phyloP scores from a whole-genome alignment of 2,113 vertebrate genomes.

The Paralichthys olivaceus region DNA sequence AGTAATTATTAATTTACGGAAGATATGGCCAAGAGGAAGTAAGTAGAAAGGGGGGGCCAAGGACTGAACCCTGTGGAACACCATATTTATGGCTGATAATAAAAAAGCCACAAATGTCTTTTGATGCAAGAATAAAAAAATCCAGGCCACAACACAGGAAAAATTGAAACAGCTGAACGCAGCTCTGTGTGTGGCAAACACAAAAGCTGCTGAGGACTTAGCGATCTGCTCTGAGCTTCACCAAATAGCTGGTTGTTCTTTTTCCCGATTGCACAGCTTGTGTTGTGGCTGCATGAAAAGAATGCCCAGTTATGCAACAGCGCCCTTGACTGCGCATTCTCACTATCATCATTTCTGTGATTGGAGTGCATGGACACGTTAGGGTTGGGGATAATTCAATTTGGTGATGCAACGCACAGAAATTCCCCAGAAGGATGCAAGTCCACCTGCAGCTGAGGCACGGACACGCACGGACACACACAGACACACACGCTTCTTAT shows the following conservation, averaged over 20 bases:
- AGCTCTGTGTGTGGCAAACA: conserved; percentile 22
- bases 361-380: conserved; percentile 12
- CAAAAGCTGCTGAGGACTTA: background rate
- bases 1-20: too few relatives aligned
- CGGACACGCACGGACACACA: background rate
- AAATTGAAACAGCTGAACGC: conserved; percentile 7
- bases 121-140: conserved; percentile 1
- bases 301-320: conserved; percentile 28
- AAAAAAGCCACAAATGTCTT: conserved; percentile 13
- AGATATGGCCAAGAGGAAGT: too few relatives aligned
- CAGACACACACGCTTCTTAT: background rate
- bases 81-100: conserved; percentile 5
- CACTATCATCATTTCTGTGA: conserved; percentile 29
- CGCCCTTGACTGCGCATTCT: conserved; percentile 25
- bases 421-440: conserved; percentile 30
- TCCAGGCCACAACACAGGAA: background rate
- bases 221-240: conserved; percentile 12
- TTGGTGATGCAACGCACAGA: conserved; percentile 64
- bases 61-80: too few relatives aligned
- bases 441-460: conserved; percentile 25
- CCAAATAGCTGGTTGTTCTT: conserved; percentile 31
- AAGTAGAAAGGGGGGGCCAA: too few relatives aligned
- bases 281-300: conserved; percentile 33
- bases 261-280: conserved; percentile 51
- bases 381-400: background rate